A percentile compares a stretch with the other conserved stretches of the same genome.
These are phyloP conservation scores for Cerastis rubricosa DNA, from an alignment of 2,888 invertebrate species.

Conservation along the genomic window DNA sequence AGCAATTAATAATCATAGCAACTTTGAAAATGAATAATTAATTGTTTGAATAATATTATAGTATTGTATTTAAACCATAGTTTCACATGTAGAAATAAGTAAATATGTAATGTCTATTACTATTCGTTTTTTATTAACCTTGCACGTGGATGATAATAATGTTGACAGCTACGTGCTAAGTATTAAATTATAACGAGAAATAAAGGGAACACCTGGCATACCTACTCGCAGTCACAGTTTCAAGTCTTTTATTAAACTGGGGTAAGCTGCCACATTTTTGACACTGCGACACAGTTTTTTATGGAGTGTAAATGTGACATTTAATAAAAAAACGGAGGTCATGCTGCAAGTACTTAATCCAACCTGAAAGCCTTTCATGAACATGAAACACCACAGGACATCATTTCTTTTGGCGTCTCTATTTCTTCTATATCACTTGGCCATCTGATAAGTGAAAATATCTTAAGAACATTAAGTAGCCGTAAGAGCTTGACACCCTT, in stretches of 20 bases:
- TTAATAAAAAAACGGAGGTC: not conserved
- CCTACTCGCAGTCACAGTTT: not conserved
- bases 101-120: not conserved
- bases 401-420: not conserved
- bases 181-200: not conserved
- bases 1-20: not conserved
- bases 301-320: not conserved
- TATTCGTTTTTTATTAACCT: conserved; percentile 9
- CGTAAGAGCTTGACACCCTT: not conserved
- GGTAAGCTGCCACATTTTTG: not conserved
- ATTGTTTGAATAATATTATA: not conserved
- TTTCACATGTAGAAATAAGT: not conserved
- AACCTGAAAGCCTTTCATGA: not conserved
- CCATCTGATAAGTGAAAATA: not conserved
- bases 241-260: not conserved
- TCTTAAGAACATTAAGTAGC: not conserved
- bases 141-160: not conserved
- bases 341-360: not conserved
- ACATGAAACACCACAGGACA: not conserved
- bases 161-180: not conserved
- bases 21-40: not conserved
- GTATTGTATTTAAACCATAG: not conserved
- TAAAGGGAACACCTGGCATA: not conserved
- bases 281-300: not conserved
- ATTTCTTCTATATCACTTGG: not conserved